Conservation (phyloP, 2,113 vertebrate genomes). For the Onychostoma macrolepis region DNA sequence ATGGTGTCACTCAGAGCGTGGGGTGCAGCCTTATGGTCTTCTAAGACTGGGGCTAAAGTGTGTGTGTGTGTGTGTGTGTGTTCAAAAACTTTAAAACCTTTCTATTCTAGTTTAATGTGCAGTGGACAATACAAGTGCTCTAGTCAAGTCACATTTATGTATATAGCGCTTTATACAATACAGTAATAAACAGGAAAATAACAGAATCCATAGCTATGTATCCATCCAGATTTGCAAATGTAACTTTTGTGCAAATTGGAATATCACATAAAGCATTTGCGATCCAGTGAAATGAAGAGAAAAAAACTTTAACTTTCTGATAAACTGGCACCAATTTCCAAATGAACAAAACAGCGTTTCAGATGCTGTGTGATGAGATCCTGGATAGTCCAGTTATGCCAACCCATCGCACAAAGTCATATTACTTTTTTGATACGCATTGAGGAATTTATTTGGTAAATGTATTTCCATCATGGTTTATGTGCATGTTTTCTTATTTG, state of each 20-base stretch:
- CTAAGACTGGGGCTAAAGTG: neutral
- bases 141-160: neutral
- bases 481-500: too few relatives aligned
- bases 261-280: neutral
- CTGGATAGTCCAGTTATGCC: too few relatives aligned
- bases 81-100: neutral
- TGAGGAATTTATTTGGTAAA: too few relatives aligned
- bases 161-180: neutral
- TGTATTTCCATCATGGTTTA: too few relatives aligned
- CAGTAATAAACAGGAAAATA: neutral
- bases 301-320: too few relatives aligned
- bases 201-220: neutral
- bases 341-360: neutral
- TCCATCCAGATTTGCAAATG: neutral
- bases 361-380: too few relatives aligned
- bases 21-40: neutral
- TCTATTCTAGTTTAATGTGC: neutral
- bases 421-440: too few relatives aligned
- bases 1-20: slow-evolving; percentile 66
- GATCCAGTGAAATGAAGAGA: neutral
- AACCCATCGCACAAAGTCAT: too few relatives aligned
- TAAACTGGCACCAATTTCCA: neutral
- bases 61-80: neutral
- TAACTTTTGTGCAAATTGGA: neutral
- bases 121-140: neutral